These are phyloP conservation scores for Tricholauxania praeusta DNA, from an alignment of 2,888 invertebrate genomes.

Conservation along the genomic window DNA sequence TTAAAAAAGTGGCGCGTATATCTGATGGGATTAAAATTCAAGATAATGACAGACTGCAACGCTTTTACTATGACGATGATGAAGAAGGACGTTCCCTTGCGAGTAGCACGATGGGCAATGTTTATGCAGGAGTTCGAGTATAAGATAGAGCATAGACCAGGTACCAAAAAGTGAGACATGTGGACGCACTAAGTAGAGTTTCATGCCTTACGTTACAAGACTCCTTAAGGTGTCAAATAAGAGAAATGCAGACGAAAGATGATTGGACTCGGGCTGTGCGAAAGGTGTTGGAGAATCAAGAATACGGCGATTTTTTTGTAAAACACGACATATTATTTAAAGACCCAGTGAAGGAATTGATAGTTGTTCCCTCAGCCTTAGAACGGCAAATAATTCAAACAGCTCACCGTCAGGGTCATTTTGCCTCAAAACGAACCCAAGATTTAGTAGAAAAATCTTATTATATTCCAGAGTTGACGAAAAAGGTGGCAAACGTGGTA, in stretches of 20 bases:
- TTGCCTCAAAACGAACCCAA: conserved; percentile 18
- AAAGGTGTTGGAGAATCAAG: conserved; percentile 19
- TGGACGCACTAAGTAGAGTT: conserved; percentile 31
- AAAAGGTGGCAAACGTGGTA: not conserved
- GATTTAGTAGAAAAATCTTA: conserved; percentile 5
- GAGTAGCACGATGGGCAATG: conserved; percentile 36
- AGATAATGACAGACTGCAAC: conserved; percentile 52
- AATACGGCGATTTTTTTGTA: conserved; percentile 26
- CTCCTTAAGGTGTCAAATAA: conserved; percentile 19
- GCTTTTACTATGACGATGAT: conserved; percentile 50
- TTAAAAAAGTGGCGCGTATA: conserved; percentile 46
- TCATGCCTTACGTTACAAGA: conserved; percentile 12
- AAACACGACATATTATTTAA: conserved; percentile 40
- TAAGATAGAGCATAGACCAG: conserved; percentile 29
- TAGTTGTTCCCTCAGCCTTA: conserved; percentile 60
- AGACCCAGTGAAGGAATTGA: conserved; percentile 37
- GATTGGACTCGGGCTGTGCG: conserved; percentile 19
- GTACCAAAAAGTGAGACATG: conserved; percentile 36
- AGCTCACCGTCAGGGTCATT: conserved; percentile 60
- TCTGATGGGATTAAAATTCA: conserved; percentile 31
- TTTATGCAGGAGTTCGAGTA: conserved; percentile 35
- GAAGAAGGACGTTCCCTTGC: conserved; percentile 39
- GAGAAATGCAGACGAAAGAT: conserved; percentile 19
- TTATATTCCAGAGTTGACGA: not conserved
- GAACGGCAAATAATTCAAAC: conserved; percentile 56